Evolutionary conservation across 2,888 invertebrate genomes (phyloP).

Genomic region (Osmoderma eremita): DNA sequence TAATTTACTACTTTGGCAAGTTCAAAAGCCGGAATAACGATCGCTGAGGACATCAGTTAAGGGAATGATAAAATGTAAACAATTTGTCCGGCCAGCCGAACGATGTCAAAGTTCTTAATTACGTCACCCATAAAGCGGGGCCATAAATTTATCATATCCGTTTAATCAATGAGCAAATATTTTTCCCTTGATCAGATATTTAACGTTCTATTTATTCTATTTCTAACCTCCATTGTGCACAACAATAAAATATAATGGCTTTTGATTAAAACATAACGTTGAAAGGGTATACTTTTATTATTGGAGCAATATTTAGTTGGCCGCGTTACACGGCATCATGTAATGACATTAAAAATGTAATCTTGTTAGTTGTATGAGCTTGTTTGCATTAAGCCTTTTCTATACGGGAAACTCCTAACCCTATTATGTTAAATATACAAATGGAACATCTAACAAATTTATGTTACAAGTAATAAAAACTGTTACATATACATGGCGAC

Average conservation of each 20-base stretch:
- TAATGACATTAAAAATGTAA: slow-evolving; percentile 19
- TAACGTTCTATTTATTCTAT: slow-evolving; percentile 55
- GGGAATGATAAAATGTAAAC: slow-evolving; percentile 38
- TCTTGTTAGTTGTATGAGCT: slow-evolving; percentile 11
- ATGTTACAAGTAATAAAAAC: too few relatives aligned
- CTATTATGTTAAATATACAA: too few relatives aligned
- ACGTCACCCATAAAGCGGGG: slow-evolving; percentile 50
- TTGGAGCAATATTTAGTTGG: slow-evolving; percentile 28
- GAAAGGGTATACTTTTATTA: slow-evolving; percentile 37
- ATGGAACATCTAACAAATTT: too few relatives aligned
- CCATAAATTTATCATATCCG: slow-evolving; percentile 53
- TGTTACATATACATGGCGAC: too few relatives aligned
- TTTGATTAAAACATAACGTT: slow-evolving; percentile 54
- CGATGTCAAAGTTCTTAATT: slow-evolving; percentile 40
- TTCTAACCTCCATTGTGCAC: slow-evolving; percentile 45
- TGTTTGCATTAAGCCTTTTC: too few relatives aligned
- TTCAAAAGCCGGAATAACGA: slow-evolving; percentile 19
- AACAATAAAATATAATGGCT: slow-evolving; percentile 53
- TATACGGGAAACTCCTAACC: too few relatives aligned
- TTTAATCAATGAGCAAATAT: slow-evolving; percentile 55
- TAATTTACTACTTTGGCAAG: slow-evolving; percentile 35
- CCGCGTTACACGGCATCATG: slow-evolving; percentile 29
- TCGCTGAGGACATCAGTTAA: slow-evolving; percentile 34
- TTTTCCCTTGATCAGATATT: slow-evolving; percentile 53
- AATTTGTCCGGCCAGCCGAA: slow-evolving; percentile 31